Percentiles rank a stretch among this genome's conserved stretches.
Conservation (phyloP, 2,797 vertebrate genomes). For the Microctenopoma steveboyesi region DNA sequence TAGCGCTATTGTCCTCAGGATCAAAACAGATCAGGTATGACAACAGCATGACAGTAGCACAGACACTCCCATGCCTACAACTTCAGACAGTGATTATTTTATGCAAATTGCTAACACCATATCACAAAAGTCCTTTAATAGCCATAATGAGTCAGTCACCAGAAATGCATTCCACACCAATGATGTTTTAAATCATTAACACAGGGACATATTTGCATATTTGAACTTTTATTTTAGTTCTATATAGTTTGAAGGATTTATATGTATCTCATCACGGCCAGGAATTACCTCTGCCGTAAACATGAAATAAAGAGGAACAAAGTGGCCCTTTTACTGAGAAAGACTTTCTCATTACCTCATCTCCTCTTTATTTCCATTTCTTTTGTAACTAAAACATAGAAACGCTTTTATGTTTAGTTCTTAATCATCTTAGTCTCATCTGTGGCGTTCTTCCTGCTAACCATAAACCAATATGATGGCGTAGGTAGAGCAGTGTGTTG, state of each 20-base stretch:
- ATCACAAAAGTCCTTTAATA: neutral
- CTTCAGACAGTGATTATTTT: neutral
- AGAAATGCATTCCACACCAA: neutral
- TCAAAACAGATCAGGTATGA: neutral
- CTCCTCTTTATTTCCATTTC: too few relatives aligned
- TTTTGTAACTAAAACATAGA: too few relatives aligned
- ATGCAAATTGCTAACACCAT: neutral
- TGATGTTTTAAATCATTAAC: neutral
- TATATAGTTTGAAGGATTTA: neutral
- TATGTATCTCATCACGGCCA: neutral
- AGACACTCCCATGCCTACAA: conserved; percentile 1
- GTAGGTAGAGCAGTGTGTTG: too few relatives aligned
- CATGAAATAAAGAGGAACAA: neutral
- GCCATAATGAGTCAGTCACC: neutral
- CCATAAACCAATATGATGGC: too few relatives aligned
- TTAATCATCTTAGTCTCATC: too few relatives aligned
- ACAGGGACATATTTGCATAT: neutral
- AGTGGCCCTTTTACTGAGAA: too few relatives aligned
- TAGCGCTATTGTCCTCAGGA: neutral
- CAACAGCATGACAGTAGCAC: neutral
- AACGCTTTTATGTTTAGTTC: too few relatives aligned
- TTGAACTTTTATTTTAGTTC: neutral
- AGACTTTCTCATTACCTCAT: too few relatives aligned
- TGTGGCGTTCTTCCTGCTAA: too few relatives aligned
- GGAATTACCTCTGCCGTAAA: neutral